A percentile compares a stretch with the other conserved stretches of the same genome.
These are phyloP conservation scores for Trissolcus brochymenae DNA, from an alignment of 2,888 invertebrate species.

Conservation along the genomic window DNA sequence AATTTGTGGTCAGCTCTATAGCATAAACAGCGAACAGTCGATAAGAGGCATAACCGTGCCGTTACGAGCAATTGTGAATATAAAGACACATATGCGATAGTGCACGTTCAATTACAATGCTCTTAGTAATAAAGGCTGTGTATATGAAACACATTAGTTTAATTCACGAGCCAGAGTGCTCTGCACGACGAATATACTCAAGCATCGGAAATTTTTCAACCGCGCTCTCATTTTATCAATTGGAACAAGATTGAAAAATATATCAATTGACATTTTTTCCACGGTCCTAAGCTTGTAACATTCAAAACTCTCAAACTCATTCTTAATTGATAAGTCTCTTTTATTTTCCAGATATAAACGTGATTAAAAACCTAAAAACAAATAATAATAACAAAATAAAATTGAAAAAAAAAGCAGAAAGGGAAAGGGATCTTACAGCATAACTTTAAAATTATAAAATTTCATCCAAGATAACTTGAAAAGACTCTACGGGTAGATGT, in stretches of 20 bases:
- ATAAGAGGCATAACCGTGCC: constrained; percentile 50
- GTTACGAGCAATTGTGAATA: constrained; percentile 50
- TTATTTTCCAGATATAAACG: too few species aligned
- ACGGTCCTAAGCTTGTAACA: too few species aligned
- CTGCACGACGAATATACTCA: constrained; percentile 18
- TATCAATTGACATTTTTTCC: too few species aligned
- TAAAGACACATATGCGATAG: constrained; percentile 27
- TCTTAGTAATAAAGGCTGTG: constrained; percentile 35
- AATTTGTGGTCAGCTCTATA: too few species aligned
- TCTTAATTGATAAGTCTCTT: too few species aligned
- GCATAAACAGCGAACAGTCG: constrained; percentile 16
- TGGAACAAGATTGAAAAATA: constrained; percentile 23
- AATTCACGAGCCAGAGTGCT: constrained; percentile 26
- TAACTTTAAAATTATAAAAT: too few species aligned
- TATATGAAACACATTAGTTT: constrained; percentile 39
- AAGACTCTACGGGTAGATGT: background rate
- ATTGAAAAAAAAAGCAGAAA: too few species aligned
- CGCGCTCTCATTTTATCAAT: constrained; percentile 19
- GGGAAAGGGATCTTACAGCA: too few species aligned
- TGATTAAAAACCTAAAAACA: background rate
- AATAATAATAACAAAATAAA: too few species aligned
- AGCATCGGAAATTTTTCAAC: constrained; percentile 34
- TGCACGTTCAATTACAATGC: constrained; percentile 45
- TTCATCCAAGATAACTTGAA: background rate
- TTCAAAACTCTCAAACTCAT: too few species aligned